Evolutionary conservation across 1,140 invertebrate genomes (phyloP), one percentile per base, ranked within the genome.

Genomic region (Hyphantria cunea): DNA sequence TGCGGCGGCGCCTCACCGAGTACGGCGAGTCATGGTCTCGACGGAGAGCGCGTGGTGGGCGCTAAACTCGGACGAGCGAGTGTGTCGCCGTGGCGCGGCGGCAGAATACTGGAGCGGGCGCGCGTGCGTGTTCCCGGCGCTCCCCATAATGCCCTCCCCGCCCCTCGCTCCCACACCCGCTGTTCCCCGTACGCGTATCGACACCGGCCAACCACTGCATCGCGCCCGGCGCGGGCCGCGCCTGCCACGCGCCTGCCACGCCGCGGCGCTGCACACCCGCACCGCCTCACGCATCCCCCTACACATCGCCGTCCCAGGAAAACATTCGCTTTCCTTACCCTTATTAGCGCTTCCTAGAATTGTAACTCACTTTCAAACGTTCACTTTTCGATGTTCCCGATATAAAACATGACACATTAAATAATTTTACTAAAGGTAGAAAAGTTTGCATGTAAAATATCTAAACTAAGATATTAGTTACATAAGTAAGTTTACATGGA

Each of bases 181-280:
- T 25, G 34, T 42, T 37, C 59, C 63, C 79, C 75, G 72, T 78
- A 78, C 82, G 68, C 84, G 82, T 82, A 84, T 86, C 82, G 83
- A 85, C 81, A 87, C 78, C 81, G 76, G 73, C 76, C 74, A 72
- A 80, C 81, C 76, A 80, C 80, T 80, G 78, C 82, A 83, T 74
- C 84, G 76, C 74, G 74, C 56, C 42, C 63, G 59, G 48, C 70
- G 49, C 69, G 61, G 74, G 63, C 68, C 68, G 72, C 72, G 54
- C 60, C 59, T 56, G 63, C 51, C 68, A 45, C 68, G 15, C 66
- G 68, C 59, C 50, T 50, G 51, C 39, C 66, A 45, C 53, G 49
- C 67, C 52, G 62, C 70, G 70, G 60, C 60, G 74, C 66, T 66
- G 70, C 73, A 70, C 69, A 64, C 72, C 47, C 59, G 44, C 54